Conservation (phyloP, 2,888 invertebrate species). For the Mythimna albipuncta region DNA sequence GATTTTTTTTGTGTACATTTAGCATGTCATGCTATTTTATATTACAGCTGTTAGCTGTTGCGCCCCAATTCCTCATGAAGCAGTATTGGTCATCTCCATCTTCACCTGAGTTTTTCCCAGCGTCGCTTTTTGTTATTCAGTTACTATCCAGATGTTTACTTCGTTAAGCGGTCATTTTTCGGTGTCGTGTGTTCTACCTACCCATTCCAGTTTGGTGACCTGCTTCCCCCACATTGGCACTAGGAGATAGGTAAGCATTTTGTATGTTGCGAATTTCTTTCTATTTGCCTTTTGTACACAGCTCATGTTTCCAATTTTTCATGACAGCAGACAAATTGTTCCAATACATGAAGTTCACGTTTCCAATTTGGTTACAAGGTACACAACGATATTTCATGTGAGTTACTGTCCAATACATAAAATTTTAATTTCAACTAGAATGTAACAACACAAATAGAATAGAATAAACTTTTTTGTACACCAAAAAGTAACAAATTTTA, state of each 20-base stretch:
- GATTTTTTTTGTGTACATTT: no score
- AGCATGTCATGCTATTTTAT: no score
- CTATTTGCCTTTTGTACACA: not conserved
- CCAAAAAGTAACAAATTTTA: no score
- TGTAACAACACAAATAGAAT: not conserved
- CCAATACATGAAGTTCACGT: not conserved
- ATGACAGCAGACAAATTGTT: conserved; percentile 2
- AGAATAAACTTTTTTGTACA: no score
- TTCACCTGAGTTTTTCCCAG: not conserved
- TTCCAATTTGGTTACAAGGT: conserved; percentile 2
- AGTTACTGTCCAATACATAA: not conserved
- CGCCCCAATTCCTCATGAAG: no score
- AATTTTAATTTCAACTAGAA: not conserved
- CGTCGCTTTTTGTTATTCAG: not conserved
- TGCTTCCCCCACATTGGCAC: not conserved
- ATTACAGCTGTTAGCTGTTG: not conserved
- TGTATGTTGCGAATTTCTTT: not conserved
- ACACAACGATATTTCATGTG: not conserved
- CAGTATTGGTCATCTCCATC: not conserved
- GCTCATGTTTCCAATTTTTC: conserved; percentile 1
- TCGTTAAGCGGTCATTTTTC: not conserved
- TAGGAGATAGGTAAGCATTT: not conserved
- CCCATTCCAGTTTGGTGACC: not conserved
- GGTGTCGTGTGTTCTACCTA: no score
- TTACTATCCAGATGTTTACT: not conserved